These are phyloP conservation scores for Pristionchus exspectatus DNA, from an alignment of 2,888 invertebrate genomes.

Conservation along the genomic window DNA sequence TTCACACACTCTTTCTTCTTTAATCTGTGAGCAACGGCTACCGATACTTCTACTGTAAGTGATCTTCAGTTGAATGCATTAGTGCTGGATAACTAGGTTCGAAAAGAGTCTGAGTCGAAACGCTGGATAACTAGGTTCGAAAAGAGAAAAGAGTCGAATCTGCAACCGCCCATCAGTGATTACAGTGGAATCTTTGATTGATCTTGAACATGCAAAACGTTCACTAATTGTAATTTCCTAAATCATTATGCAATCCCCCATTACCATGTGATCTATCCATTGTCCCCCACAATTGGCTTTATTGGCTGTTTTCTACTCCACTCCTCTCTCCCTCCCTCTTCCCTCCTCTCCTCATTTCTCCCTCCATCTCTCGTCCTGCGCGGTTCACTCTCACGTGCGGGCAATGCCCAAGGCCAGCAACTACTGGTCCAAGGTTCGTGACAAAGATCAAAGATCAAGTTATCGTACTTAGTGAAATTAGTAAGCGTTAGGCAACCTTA, in stretches of 20 bases:
- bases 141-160: too few relatives aligned
- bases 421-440: slow-evolving; percentile 37
- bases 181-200: too few relatives aligned
- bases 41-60: too few relatives aligned
- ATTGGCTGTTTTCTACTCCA: not conserved
- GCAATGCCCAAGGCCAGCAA: slow-evolving; percentile 42
- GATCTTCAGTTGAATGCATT: not conserved
- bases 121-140: too few relatives aligned
- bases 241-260: not conserved
- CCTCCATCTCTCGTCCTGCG: slow-evolving; percentile 18
- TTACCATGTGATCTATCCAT: not conserved
- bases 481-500: not conserved
- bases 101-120: too few relatives aligned
- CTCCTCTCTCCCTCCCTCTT: not conserved
- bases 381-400: not conserved
- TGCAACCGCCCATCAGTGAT: too few relatives aligned
- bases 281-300: not conserved
- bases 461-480: not conserved
- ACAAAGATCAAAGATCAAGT: not conserved
- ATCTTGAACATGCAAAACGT: too few relatives aligned
- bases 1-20: too few relatives aligned
- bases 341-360: slow-evolving; percentile 6
- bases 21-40: too few relatives aligned
- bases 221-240: not conserved
- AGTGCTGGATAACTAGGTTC: not conserved